Percentiles rank a stretch among this genome's conserved stretches.
Evolutionary conservation across 2,888 invertebrate genomes (phyloP).

Genomic region (Boloria selene): DNA sequence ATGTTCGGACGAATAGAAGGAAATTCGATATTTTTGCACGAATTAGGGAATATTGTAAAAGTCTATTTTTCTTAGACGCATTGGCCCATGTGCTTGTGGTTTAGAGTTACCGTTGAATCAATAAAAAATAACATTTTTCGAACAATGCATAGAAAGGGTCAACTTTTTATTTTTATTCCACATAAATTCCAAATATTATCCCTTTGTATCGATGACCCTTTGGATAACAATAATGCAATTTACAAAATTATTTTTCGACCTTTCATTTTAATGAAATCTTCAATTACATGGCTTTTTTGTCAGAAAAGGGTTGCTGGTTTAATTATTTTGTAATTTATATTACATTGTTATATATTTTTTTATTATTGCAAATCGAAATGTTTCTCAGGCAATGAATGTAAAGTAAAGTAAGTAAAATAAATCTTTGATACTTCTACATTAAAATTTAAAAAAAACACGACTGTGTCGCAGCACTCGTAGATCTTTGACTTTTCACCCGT

Average conservation of each 20-base stretch:
- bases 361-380: neutral
- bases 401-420: too few relatives aligned
- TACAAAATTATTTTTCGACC: slow-evolving; percentile 46
- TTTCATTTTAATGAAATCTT: slow-evolving; percentile 37
- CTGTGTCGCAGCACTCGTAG: too few relatives aligned
- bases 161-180: slow-evolving; percentile 52
- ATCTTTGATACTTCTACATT: too few relatives aligned
- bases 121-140: slow-evolving; percentile 58
- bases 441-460: too few relatives aligned
- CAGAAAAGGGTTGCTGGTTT: slow-evolving; percentile 16
- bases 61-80: slow-evolving; percentile 69
- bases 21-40: slow-evolving; percentile 76
- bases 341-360: slow-evolving; percentile 4
- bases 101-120: slow-evolving; percentile 60
- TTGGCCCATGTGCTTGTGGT: slow-evolving; percentile 69
- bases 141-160: slow-evolving; percentile 70
- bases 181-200: slow-evolving; percentile 53
- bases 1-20: slow-evolving; percentile 48
- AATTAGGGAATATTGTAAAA: slow-evolving; percentile 75
- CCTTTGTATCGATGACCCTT: slow-evolving; percentile 55
- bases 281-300: slow-evolving; percentile 9
- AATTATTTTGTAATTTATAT: slow-evolving; percentile 10
- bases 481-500: too few relatives aligned
- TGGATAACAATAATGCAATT: slow-evolving; percentile 44
- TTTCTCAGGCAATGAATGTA: neutral